Conservation (phyloP, 1,140 invertebrate species). For the Nephotettix cincticeps region DNA sequence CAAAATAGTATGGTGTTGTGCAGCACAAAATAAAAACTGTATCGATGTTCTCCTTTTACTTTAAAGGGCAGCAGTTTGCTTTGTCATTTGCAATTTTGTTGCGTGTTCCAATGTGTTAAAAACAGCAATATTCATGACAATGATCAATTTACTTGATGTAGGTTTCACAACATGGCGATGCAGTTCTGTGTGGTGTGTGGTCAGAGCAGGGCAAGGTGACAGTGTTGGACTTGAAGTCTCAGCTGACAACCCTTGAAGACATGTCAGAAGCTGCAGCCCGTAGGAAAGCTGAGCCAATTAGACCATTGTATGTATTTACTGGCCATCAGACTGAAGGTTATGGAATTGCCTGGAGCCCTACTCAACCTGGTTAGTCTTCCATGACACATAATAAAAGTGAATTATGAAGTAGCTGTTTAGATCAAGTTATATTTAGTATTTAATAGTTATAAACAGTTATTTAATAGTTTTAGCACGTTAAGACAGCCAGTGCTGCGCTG, state of each 20-base stretch:
- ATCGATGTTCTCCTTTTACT: background rate
- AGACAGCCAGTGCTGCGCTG: no score
- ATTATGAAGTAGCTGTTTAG: no score
- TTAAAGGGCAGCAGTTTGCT: background rate
- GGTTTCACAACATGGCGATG: constrained; percentile 45
- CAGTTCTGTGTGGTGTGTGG: constrained; percentile 77
- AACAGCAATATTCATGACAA: no score
- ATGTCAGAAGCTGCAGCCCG: constrained; percentile 55
- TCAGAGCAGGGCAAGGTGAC: constrained; percentile 89
- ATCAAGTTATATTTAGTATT: no score
- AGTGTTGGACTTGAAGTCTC: constrained; percentile 85
- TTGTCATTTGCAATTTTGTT: background rate
- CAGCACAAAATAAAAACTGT: no score
- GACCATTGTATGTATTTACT: constrained; percentile 83
- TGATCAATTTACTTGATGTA: background rate
- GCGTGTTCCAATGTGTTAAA: no score
- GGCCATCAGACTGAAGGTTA: constrained; percentile 93
- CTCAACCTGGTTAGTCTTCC: constrained; percentile 69
- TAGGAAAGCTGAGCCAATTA: constrained; percentile 54
- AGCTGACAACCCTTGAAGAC: constrained; percentile 77
- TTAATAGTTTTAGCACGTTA: no score
- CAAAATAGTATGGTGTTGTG: no score
- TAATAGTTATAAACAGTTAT: no score
- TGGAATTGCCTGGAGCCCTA: constrained; percentile 89
- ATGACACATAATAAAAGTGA: no score